Evolutionary conservation across 2,888 invertebrate species (phyloP), one percentile per base, ranked within the genome.

Genomic region (Diachrysia chrysitis): DNA sequence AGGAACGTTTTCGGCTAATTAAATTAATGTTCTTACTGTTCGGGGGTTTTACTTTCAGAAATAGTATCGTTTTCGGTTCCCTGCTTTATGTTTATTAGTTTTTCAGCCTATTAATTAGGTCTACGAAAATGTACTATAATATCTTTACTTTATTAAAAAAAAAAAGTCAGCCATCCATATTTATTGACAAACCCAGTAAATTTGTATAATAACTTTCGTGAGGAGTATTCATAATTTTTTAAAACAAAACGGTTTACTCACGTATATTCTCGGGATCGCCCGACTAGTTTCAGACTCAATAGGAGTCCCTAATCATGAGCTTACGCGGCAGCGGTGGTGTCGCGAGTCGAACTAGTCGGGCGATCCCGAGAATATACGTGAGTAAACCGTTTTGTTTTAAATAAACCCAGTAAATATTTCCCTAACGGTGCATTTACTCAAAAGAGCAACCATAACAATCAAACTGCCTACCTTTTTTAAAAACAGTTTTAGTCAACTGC

Each of bases 31-130:
- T 71, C 66, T 61, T 62, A 53, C 68, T 68, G 58, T 66, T 76
- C 79, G 70, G 72, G 75, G 80, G 79, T 81, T 74, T 65, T 14
- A 70, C 63, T 61, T 73, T 69, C 79, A 76, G 48, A 21, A 51
- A 51, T 51, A 19, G 48, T 51, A 51, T 51, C 48, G 48, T 51
- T 21, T 42, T 42, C 42, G 42, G 42, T 42, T 42, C 42, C n/a
- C 42, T 42, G 42, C n/a, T 42, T 42, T 42, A 42, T 42, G n/a
- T 42, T 42, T 42, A 42, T 42, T 42, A 42, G 42, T 42, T 42
- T 42, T 42, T n/a, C 42, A n/a, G 7, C n/a, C 42, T n/a, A 42
- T 42, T n/a, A 42, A n/a, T 42, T 42, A 42, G 7, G n/a, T 42
- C 42, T 42, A 42, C 42, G 1, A 42, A 42, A n/a, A 42, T 6